These are phyloP conservation scores for Dendrolimus houi DNA, from an alignment of 2,888 invertebrate genomes.

Conservation along the genomic window DNA sequence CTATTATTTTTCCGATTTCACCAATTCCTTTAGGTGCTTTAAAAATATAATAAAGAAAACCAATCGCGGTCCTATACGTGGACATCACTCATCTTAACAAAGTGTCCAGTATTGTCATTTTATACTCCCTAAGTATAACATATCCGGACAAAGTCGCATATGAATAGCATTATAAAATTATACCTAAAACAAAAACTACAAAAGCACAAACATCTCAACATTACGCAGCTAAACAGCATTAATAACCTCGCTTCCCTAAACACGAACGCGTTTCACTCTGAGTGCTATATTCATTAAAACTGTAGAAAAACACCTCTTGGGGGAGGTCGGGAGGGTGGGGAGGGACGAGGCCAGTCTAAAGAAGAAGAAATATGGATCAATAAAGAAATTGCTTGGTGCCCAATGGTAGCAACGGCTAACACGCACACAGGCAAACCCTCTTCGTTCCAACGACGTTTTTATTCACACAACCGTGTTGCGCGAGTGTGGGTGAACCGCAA, in stretches of 20 bases:
- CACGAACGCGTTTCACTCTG: conserved; percentile 48
- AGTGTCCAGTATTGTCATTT: too few relatives aligned
- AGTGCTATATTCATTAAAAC: conserved; percentile 71
- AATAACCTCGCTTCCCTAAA: conserved; percentile 57
- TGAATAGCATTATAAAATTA: conserved; percentile 29
- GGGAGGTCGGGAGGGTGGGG: conserved; percentile 20
- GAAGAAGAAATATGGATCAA: conserved; percentile 78
- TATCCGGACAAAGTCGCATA: too few relatives aligned
- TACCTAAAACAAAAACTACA: neutral
- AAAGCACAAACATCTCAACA: neutral
- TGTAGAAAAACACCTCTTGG: conserved; percentile 70
- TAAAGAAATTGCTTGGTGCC: conserved; percentile 75
- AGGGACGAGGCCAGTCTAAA: conserved; percentile 59
- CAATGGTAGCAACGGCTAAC: conserved; percentile 68
- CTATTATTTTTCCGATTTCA: conserved; percentile 3
- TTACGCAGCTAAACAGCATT: conserved; percentile 28
- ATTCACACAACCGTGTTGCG: conserved; percentile 17
- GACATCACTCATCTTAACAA: neutral
- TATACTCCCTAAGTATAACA: too few relatives aligned
- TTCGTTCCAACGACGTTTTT: conserved; percentile 20
- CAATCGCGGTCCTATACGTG: too few relatives aligned
- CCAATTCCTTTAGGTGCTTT: conserved; percentile 6
- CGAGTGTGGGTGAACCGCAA: conserved; percentile 35
- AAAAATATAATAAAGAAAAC: neutral
- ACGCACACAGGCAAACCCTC: conserved; percentile 44